Evolutionary conservation across 2,113 vertebrate genomes (phyloP).

Genomic region (Procavia capensis): DNA sequence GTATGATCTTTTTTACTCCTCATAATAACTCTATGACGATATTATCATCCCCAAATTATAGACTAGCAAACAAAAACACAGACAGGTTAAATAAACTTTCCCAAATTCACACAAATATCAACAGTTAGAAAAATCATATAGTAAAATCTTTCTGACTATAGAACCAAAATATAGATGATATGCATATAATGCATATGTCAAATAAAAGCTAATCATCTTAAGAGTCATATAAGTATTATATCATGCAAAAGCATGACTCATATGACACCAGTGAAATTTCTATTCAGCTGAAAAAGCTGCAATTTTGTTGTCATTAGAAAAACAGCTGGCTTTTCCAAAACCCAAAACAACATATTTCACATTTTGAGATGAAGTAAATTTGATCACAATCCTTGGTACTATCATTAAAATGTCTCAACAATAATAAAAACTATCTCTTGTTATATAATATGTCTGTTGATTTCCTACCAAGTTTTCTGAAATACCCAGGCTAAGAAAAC

Average conservation of each 20-base stretch:
- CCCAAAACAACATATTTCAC: neutral
- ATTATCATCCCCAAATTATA: neutral
- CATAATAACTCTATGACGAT: neutral
- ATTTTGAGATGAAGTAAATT: neutral
- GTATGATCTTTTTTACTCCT: neutral
- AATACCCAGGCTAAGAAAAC: neutral
- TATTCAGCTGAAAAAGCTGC: neutral
- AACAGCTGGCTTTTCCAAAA: neutral
- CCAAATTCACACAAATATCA: neutral
- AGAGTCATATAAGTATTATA: neutral
- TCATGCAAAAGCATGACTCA: neutral
- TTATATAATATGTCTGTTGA: neutral
- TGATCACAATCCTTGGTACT: neutral
- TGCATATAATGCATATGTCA: neutral
- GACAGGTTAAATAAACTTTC: neutral
- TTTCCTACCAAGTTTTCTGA: neutral
- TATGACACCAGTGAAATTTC: neutral
- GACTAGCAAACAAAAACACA: neutral
- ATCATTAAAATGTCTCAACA: neutral
- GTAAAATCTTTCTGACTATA: neutral
- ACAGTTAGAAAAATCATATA: neutral
- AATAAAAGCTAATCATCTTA: neutral
- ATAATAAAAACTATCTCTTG: neutral
- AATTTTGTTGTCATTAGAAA: neutral
- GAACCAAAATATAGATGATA: neutral